Evolutionary conservation across 2,113 vertebrate species (phyloP).

Genomic region (Malurus elegans): DNA sequence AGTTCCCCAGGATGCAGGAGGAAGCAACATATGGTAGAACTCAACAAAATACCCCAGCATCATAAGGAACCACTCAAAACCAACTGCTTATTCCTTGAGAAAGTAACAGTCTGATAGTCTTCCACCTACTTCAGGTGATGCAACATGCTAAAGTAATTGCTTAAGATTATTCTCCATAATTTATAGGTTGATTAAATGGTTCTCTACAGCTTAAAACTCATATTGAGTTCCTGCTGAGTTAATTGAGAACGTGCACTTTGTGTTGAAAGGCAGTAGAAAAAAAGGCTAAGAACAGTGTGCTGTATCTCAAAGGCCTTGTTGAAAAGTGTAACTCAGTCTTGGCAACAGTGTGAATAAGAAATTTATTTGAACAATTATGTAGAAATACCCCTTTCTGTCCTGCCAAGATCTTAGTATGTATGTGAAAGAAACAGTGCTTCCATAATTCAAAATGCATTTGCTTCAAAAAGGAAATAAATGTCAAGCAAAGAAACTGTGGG

Average conservation of each 20-base stretch:
- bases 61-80: background rate
- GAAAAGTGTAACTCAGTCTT: background rate
- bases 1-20: background rate
- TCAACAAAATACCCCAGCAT: background rate
- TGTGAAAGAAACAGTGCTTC: background rate
- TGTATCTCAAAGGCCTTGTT: background rate
- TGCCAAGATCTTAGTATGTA: background rate
- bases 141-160: background rate
- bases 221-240: background rate
- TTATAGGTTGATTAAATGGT: background rate
- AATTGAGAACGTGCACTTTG: background rate
- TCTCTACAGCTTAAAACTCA: background rate
- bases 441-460: background rate
- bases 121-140: background rate
- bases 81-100: background rate
- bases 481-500: background rate
- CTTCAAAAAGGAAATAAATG: background rate
- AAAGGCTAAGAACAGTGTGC: background rate
- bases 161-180: background rate
- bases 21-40: background rate
- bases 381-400: background rate
- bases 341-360: background rate
- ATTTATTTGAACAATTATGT: background rate
- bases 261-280: background rate
- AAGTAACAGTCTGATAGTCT: background rate